These are phyloP conservation scores for Hirtodrosophila confusa DNA, from an alignment of 2,888 invertebrate species.

Conservation along the genomic window DNA sequence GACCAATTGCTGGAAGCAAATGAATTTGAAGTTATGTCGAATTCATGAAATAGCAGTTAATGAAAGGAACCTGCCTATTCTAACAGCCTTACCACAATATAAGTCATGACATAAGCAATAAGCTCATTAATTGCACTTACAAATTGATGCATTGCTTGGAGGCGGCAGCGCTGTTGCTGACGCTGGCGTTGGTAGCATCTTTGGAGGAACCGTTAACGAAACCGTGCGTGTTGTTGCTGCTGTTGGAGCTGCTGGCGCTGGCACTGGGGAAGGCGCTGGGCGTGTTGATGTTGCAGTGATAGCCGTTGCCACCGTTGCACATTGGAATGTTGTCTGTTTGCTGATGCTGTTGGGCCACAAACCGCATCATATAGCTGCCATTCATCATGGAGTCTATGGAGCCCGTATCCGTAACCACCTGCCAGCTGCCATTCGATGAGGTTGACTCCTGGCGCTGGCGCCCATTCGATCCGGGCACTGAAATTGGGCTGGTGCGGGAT, in stretches of 20 bases:
- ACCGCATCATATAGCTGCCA: constrained; percentile 78
- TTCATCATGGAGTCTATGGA: constrained; percentile 84
- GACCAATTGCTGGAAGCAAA: too few species aligned
- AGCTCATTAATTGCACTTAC: constrained; percentile 38
- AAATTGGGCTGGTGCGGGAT: constrained; percentile 87
- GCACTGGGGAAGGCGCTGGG: constrained; percentile 22
- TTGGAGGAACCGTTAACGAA: constrained; percentile 74
- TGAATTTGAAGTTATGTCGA: too few species aligned
- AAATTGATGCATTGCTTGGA: constrained; percentile 61
- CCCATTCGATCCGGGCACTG: constrained; percentile 85
- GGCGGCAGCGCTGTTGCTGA: constrained; percentile 40
- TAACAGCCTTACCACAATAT: too few species aligned
- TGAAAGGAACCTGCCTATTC: too few species aligned
- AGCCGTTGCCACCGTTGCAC: constrained; percentile 65
- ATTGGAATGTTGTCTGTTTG: constrained; percentile 68
- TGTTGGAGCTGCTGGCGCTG: constrained; percentile 43
- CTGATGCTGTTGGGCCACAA: constrained; percentile 61
- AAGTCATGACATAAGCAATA: too few species aligned
- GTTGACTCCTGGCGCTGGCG: constrained; percentile 87
- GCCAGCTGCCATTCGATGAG: constrained; percentile 88
- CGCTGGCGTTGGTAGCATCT: constrained; percentile 26
- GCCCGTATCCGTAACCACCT: constrained; percentile 88
- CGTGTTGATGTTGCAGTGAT: constrained; percentile 57
- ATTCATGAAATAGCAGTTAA: too few species aligned
- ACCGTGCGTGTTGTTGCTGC: constrained; percentile 66